These are phyloP conservation scores for Drosophila robusta DNA, from an alignment of 2,888 invertebrate species.

Conservation along the genomic window DNA sequence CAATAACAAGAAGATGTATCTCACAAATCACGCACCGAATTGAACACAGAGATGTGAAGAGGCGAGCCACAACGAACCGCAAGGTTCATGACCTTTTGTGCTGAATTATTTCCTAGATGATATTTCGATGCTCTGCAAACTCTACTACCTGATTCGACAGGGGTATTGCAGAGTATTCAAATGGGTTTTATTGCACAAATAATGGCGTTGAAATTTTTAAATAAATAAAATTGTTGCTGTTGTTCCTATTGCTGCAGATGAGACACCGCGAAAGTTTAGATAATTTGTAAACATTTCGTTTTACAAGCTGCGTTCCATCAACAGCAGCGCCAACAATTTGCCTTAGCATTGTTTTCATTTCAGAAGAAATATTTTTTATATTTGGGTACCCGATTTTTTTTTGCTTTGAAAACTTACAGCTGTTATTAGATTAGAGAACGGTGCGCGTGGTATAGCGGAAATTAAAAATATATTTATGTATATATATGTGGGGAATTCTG, in stretches of 20 bases:
- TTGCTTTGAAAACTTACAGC: constrained; percentile 55
- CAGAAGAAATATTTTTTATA: constrained; percentile 29
- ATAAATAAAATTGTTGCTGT: constrained; percentile 21
- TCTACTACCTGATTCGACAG: constrained; percentile 17
- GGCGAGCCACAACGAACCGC: constrained; percentile 29
- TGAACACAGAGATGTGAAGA: constrained; percentile 16
- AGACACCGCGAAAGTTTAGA: constrained; percentile 32
- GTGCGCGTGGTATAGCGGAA: constrained; percentile 46
- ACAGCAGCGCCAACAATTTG: constrained; percentile 21
- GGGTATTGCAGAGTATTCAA: neutral
- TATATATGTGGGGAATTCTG: constrained; percentile 7
- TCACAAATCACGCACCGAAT: constrained; percentile 48
- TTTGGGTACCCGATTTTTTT: neutral
- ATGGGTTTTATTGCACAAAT: constrained; percentile 9
- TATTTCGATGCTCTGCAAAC: constrained; percentile 11
- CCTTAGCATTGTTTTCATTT: constrained; percentile 38
- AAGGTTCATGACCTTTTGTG: constrained; percentile 69
- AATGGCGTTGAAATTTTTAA: constrained; percentile 25
- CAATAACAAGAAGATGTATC: constrained; percentile 29
- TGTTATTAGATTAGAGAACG: constrained; percentile 33
- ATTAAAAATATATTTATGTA: constrained; percentile 26
- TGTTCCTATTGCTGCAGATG: no score
- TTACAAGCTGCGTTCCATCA: constrained; percentile 54
- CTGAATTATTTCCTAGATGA: constrained; percentile 19
- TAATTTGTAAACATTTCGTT: constrained; percentile 37